These are phyloP conservation scores for Watsonalla cultraria DNA, from an alignment of 2,888 invertebrate species.

Conservation along the genomic window DNA sequence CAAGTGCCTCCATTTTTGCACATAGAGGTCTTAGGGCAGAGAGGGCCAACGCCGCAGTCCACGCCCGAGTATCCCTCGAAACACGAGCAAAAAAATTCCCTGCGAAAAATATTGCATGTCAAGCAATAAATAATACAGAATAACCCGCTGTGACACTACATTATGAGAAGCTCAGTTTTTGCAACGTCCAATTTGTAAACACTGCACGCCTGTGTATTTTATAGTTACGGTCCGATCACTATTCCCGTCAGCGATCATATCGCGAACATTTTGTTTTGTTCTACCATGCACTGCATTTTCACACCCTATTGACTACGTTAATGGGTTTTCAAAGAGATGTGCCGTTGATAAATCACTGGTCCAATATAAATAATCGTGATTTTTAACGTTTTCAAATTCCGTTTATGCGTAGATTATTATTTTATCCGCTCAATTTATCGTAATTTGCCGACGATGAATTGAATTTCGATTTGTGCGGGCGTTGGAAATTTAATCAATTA, in stretches of 20 bases:
- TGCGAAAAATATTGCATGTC: constrained; percentile 47
- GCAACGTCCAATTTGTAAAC: constrained; percentile 22
- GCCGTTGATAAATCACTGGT: constrained; percentile 25
- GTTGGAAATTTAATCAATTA: constrained; percentile 18
- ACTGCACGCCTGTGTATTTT: constrained; percentile 22
- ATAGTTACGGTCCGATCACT: constrained; percentile 4
- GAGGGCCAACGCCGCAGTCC: constrained; percentile 89
- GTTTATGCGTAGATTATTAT: background rate
- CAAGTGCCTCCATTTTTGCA: constrained; percentile 92
- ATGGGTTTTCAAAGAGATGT: constrained; percentile 31
- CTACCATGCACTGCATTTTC: constrained; percentile 36
- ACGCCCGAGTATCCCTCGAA: constrained; percentile 88
- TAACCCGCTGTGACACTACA: constrained; percentile 17
- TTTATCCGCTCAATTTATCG: constrained; percentile 1
- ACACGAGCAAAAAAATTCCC: constrained; percentile 88
- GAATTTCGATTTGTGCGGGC: constrained; percentile 9
- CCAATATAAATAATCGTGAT: constrained; percentile 20
- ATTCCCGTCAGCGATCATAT: constrained; percentile 28
- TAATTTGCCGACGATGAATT: constrained; percentile 11
- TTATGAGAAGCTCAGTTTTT: constrained; percentile 19
- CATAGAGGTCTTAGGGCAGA: constrained; percentile 81
- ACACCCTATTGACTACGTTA: constrained; percentile 37
- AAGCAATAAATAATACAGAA: constrained; percentile 26
- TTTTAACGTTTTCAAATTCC: background rate
- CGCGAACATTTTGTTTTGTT: constrained; percentile 33